Evolutionary conservation across 2,113 vertebrate genomes (phyloP).

Genomic region (Nycticebus coucang): DNA sequence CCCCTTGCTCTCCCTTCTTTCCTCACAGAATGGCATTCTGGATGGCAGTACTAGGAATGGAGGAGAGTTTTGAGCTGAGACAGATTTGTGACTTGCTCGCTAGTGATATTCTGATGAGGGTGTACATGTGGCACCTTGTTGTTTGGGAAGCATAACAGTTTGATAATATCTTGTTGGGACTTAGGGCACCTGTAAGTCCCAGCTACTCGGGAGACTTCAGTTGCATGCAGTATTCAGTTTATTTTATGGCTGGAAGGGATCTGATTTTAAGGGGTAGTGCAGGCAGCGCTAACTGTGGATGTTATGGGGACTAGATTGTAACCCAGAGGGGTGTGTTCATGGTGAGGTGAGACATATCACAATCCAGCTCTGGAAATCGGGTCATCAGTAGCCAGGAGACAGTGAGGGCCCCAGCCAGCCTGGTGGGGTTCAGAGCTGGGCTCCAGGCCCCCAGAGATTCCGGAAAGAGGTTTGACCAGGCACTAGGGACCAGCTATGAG

Average conservation of each 20-base stretch:
- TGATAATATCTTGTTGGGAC: not conserved
- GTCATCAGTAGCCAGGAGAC: not conserved
- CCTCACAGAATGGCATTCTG: conserved; percentile 3
- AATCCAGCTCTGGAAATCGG: not conserved
- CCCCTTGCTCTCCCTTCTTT: not conserved
- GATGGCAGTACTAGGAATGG: not conserved
- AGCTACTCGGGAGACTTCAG: too few species aligned
- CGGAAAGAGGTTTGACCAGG: not conserved
- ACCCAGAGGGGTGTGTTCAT: not conserved
- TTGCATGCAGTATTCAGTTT: not conserved
- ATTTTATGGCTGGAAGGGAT: not conserved
- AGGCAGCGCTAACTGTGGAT: not conserved
- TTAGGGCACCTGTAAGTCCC: not conserved
- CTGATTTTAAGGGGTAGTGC: not conserved
- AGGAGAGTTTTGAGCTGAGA: not conserved
- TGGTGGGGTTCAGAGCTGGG: not conserved
- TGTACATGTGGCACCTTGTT: not conserved
- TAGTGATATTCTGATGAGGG: not conserved
- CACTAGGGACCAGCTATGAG: not conserved
- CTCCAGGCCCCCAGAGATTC: not conserved
- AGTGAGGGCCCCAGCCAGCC: not conserved
- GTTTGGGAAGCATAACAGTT: not conserved
- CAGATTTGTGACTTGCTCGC: not conserved
- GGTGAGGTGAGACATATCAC: not conserved
- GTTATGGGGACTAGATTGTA: not conserved